Percentiles rank a stretch among this genome's conserved stretches.
phyloP scores from a whole-genome alignment of 2,797 vertebrate genomes.

The Borostomias antarcticus region DNA sequence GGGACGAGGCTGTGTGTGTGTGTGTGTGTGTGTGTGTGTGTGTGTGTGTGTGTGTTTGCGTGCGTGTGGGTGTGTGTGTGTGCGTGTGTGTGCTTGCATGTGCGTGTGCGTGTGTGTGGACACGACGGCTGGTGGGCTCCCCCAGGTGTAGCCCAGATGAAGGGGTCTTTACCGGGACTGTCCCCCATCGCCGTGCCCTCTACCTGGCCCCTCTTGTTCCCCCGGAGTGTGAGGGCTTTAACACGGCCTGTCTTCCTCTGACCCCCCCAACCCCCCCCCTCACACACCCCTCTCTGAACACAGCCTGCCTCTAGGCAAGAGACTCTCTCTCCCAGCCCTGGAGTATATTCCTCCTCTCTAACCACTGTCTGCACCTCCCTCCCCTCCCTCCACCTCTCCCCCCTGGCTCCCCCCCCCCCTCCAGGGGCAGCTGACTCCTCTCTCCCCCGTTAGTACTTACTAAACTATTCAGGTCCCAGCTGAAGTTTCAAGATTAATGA shows the following conservation, averaged over 20 bases:
- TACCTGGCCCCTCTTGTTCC: conserved; percentile 60
- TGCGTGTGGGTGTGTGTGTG: conserved; percentile 22
- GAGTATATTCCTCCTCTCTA: conserved; percentile 52
- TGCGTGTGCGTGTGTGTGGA: conserved; percentile 30
- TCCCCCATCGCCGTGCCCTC: conserved; percentile 62
- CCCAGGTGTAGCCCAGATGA: conserved; percentile 75
- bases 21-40: conserved; percentile 12
- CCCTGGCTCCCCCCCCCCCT: conserved; percentile 21
- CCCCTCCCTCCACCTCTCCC: conserved; percentile 22
- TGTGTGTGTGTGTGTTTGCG: conserved; percentile 25
- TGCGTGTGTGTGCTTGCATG: conserved; percentile 32
- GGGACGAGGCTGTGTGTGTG: conserved; percentile 3
- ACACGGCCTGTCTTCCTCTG: conserved; percentile 61
- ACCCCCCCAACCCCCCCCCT: no score
- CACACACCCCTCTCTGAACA: conserved; percentile 54
- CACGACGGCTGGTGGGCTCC: conserved; percentile 66
- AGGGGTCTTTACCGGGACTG: conserved; percentile 58
- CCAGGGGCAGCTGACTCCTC: not conserved
- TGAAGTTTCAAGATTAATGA: conserved; percentile 50
- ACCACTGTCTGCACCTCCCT: conserved; percentile 38
- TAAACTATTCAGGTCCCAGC: conserved; percentile 49
- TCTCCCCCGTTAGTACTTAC: conserved; percentile 31
- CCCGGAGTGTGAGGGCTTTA: conserved; percentile 61
- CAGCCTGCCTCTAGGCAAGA: conserved; percentile 41
- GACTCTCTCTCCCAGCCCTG: conserved; percentile 37